Evolutionary conservation across 2,888 invertebrate genomes (phyloP), one percentile per base, ranked within the genome.

Genomic region (Therioaphis trifolii): DNA sequence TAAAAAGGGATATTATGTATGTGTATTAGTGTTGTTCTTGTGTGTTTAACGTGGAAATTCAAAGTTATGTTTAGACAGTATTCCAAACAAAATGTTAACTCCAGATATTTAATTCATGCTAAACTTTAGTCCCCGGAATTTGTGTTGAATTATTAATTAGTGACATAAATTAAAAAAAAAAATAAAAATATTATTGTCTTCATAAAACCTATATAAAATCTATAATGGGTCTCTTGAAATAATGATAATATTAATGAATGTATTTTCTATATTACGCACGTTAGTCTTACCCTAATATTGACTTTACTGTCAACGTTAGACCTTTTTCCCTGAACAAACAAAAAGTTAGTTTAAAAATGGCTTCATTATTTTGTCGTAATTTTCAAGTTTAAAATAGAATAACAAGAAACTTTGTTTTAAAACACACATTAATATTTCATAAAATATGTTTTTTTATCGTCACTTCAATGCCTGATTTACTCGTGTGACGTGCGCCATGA

Each of bases 271-370:
- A n/a, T 35, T 40, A n/a, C 43, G 68, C 43, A 24, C 46, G 46
- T 4, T 15, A 9, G 40, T 40, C 24, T 69, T 27, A 18, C 18
- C 69, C 69, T 46, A 69, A 69, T 69, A 69, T 69, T 69, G 69
- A 69, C 46, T 46, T 69, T 18, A 69, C 24, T 27, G 69, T 27
- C 24, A 24, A 24, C 43, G 68, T 11, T 21, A 69, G 46, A 69
- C 46, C 46, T 27, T 46, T 46, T 46, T 15, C 9, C 15, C 24
- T 4, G 21, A 46, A 24, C 24, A 69, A 69, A 69, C 46, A 43
- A 21, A 69, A 69, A 46, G 15, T 43, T 24, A 24, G 40, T 46
- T 21, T 69, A 46, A 43, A 46, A 69, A 69, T 69, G 24, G 24
- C 46, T 69, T 69, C 24, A 27, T 24, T 69, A 69, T 12, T 27